Evolutionary conservation across 30 jellyfish, hydroid and myxozoan genomes (phyloP), one percentile per base, ranked within the genome.

Genomic region (Pelagia noctiluca): DNA sequence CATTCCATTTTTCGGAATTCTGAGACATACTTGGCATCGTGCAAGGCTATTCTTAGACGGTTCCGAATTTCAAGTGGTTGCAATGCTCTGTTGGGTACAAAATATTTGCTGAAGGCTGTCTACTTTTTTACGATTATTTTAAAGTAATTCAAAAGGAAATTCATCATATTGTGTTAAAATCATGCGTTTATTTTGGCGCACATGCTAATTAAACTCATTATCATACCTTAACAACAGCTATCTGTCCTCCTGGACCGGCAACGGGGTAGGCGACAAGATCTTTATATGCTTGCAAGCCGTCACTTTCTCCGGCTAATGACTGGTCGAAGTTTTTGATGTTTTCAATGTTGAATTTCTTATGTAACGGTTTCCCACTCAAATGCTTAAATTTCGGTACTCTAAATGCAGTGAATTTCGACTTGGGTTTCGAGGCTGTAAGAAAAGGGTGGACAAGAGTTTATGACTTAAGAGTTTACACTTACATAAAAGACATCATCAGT

Each of bases 191-290:
- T n/a, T n/a, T n/a, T n/a, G 75, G n/a, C n/a, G n/a, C n/a, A n/a
- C n/a, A n/a, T 26, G 22, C 18, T 11, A 2, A 1, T 2, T 5
- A 31, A 11, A 31, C 7, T n/a, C 53, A 42, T 3, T 21, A 21
- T 46, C 70, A 8, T 50, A 94, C 99, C 97, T 94, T 88, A 32
- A 88, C 90, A 48, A 94, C 97, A 42, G 95, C 97, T 5, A 94
- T 80, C 50, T 84, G 96, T 60, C 99, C 99, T 11, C 99, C 99
- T 35, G 97, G 90, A 0, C 99, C 99, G 16, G 91, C 88, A 8
- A 94, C 35, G 0, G 99, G 99, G 37, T 71, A 78, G 11, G 93
- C 97, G 26, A 88, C 91, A 35, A 88, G 85, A 70, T 94, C 97
- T 1, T 88, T 50, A 67, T 50, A 75, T 3, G 86, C 97, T 47